A percentile compares a stretch with the other conserved stretches of the same genome.
Evolutionary conservation across 92 coral and sea anemone genomes (phyloP).

Genomic region (Paramuricea clavata): DNA sequence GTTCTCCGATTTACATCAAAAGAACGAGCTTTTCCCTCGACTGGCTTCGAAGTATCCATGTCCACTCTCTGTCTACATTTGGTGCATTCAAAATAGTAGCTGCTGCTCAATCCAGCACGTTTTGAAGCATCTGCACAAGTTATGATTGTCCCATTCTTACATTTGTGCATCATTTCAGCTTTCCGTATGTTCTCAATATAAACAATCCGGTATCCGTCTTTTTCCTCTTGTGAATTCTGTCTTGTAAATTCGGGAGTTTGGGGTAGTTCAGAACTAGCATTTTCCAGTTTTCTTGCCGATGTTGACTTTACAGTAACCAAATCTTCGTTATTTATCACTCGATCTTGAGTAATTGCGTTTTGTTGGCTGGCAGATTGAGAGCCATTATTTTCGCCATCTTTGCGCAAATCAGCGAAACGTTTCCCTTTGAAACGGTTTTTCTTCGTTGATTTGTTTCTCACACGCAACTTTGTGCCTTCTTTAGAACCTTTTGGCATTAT

Average conservation of each 20-base stretch:
- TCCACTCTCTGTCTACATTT: conserved; percentile 52
- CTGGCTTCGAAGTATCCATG: conserved; percentile 38
- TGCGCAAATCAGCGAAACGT: background rate
- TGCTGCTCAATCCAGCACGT: conserved; percentile 50
- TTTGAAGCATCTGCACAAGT: conserved; percentile 47
- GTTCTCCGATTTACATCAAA: conserved; percentile 54
- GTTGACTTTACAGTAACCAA: background rate
- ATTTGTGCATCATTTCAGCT: conserved; percentile 49
- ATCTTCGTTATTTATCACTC: background rate
- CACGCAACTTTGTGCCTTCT: conserved; percentile 15
- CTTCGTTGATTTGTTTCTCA: conserved; percentile 17
- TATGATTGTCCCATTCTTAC: conserved; percentile 32
- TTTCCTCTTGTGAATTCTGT: background rate
- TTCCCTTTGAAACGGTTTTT: background rate
- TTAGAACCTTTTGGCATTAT: conserved; percentile 49
- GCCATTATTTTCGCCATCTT: background rate
- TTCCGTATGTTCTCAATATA: conserved; percentile 43
- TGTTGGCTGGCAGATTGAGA: background rate
- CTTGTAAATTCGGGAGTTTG: background rate
- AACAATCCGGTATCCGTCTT: conserved; percentile 36
- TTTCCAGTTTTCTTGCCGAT: background rate
- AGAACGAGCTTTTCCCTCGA: conserved; percentile 20
- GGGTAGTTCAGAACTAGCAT: background rate
- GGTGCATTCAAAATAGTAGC: conserved; percentile 37
- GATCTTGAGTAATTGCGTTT: background rate